Evolutionary conservation across 2,113 vertebrate genomes (phyloP).

Genomic region (Falco punctatus): DNA sequence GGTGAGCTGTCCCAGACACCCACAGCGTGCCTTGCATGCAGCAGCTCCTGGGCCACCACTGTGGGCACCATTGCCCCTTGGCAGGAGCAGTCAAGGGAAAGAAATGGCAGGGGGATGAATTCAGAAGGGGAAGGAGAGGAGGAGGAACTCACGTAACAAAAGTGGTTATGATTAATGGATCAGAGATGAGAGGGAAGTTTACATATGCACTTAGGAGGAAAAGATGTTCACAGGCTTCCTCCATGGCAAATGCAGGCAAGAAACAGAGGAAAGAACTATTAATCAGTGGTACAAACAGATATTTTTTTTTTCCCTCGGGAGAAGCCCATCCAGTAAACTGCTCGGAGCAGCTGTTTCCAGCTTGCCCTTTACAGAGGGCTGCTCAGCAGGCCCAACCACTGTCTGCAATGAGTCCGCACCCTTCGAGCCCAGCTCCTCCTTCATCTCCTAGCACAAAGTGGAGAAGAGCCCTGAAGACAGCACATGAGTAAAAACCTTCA

Average conservation of each 20-base stretch:
- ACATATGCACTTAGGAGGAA: neutral
- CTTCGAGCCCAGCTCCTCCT: conserved; percentile 2
- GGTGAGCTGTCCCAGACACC: neutral
- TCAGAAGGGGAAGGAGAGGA: neutral
- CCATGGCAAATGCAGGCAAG: neutral
- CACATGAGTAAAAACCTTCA: conserved; percentile 36
- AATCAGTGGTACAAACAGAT: conserved; percentile 4
- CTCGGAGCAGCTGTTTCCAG: neutral
- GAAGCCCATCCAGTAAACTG: neutral
- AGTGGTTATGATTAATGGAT: conserved; percentile 12
- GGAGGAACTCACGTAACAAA: neutral
- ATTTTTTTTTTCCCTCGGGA: neutral
- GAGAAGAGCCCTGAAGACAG: neutral
- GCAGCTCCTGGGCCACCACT: neutral
- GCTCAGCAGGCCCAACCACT: neutral
- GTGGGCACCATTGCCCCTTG: fast-evolving
- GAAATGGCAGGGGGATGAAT: neutral
- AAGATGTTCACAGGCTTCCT: conserved; percentile 18
- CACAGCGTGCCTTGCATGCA: neutral
- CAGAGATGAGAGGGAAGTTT: conserved; percentile 12
- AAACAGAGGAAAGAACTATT: conserved; percentile 19
- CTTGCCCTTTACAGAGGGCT: neutral
- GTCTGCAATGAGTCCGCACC: neutral
- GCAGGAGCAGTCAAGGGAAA: neutral
- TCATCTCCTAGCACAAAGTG: neutral